Base-by-base conservation (phyloP, 2,113 vertebrate genomes). In the Engystomops pustulosus region DNA sequence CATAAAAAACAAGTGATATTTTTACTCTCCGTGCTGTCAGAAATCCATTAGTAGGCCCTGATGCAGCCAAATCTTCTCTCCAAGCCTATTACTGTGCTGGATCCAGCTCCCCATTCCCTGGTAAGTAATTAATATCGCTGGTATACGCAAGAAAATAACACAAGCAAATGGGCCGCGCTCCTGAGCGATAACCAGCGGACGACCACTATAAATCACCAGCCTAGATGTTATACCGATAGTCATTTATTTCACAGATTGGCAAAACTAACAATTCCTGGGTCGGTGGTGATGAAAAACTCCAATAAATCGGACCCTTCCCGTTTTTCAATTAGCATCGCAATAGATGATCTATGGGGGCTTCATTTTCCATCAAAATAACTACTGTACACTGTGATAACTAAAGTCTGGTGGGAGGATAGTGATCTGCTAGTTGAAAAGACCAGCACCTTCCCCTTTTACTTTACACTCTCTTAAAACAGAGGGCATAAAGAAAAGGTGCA, bases 261-360 rank as follows among this genome's bases (percentile, higher is more conserved):
- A 25, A 27, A 45, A 69, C n/a, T n/a, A n/a, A 1, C 62, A 49
- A 20, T 44, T 11, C 3, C 6, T 18, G 44, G n/a, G 45, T 32
- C 51, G 9, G 36, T 2, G 67, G 20, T 10, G 55, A 27, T 47
- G 30, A 32, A 38, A 23, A 41, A 27, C 27, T 8, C 41, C n/a
- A 18, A 81, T n/a, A 47, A 80, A 51, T 68, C 30, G 51, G 44
- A 4, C 65, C 44, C 27, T 65, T 80, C 79, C 23, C 20, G 41
- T 23, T 53, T 53, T 81, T 81, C 65, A 53, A 53, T 70, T 71
- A 81, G 15, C 18, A 71, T 58, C 80, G 55, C 15, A 55, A 30
- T 41, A 55, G 49, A 71, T 71, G 44, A 55, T 51, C 62, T 69
- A 80, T n/a, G 20, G 80, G 58, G 67, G 25, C 5, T 25, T 34